Base-by-base conservation (phyloP, 1,140 invertebrate species). In the Lepidotrigona ventralis region DNA sequence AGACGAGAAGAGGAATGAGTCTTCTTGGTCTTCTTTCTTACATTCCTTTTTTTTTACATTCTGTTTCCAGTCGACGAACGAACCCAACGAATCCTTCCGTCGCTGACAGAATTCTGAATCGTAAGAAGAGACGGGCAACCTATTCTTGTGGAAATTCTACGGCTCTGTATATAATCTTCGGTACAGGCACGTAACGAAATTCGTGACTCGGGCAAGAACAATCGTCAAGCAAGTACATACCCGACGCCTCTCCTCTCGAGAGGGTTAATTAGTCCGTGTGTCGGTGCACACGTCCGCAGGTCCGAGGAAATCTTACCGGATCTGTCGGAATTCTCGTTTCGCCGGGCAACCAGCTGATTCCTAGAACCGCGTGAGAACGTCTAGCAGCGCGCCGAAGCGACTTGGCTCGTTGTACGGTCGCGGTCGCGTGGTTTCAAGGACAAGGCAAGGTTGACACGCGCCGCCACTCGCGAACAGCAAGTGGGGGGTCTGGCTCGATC, bases 391-490 rank as follows among this genome's bases (percentile, higher is more conserved):
- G 84, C 69, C 85, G 86, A 85, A 87, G 79, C 84, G 85, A 79
- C 86, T 91, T 91, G 90, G 91, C 91, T 88, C 74, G 76, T 69
- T 74, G 84, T 90, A 90, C 85, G 89, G 85, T 92, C 91, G 90
- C 91, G 88, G 93, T 93, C 92, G 93, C 93, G 93, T 92, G 92
- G 90, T 93, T 93, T 93, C 93, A 94, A 94, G 93, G 93, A 92
- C 92, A 93, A 90, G 89, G 82, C 93, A 93, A 94, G 93, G 93
- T 94, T 94, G 93, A 93, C 93, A 94, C 93, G 93, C 93, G 93
- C 92, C 92, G 89, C 88, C 86, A 90, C 90, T 93, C 90, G 88
- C 90, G 88, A 90, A 79, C 82, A 83, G 81, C 77, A 73, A 88
- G 90, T 91, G 90, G 90, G 90, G 85, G 88, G 88, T 90, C 89